Evolutionary conservation across 2,888 invertebrate genomes (phyloP).

Genomic region (Dasysyrphus tricinctus): DNA sequence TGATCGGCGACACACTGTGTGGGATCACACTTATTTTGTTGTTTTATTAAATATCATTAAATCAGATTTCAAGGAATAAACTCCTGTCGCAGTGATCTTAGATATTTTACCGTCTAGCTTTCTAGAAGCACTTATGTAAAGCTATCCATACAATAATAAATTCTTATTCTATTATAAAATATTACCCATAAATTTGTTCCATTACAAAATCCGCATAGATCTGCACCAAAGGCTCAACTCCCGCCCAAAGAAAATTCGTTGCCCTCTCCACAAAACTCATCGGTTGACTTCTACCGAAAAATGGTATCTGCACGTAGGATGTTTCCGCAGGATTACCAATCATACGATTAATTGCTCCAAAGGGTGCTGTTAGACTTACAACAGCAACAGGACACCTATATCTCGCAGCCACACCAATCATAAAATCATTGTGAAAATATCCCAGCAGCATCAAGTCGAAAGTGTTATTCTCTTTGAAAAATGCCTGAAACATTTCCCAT

Average conservation of each 20-base stretch:
- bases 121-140: no score
- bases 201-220: conserved; percentile 30
- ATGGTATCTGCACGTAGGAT: conserved; percentile 48
- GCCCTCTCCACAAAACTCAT: conserved; percentile 46
- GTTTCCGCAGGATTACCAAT: conserved; percentile 61
- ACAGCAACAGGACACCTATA: conserved; percentile 48
- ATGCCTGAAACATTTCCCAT: conserved; percentile 9
- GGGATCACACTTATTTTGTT: no score
- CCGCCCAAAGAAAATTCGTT: conserved; percentile 43
- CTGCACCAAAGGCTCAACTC: conserved; percentile 22
- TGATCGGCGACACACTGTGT: no score
- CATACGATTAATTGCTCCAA: conserved; percentile 45
- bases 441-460: conserved; percentile 64
- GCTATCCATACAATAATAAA: no score
- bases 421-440: conserved; percentile 63
- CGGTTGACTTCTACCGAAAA: conserved; percentile 46
- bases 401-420: conserved; percentile 64
- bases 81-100: no score
- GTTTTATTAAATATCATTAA: no score
- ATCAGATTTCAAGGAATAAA: no score
- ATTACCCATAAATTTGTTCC: conserved; percentile 52
- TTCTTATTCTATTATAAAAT: not conserved
- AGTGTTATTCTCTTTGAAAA: conserved; percentile 50
- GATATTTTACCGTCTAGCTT: no score
- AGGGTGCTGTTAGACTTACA: conserved; percentile 29